These are phyloP conservation scores for Apis mellifera DNA, from an alignment of 1,140 invertebrate genomes.

Conservation along the genomic window DNA sequence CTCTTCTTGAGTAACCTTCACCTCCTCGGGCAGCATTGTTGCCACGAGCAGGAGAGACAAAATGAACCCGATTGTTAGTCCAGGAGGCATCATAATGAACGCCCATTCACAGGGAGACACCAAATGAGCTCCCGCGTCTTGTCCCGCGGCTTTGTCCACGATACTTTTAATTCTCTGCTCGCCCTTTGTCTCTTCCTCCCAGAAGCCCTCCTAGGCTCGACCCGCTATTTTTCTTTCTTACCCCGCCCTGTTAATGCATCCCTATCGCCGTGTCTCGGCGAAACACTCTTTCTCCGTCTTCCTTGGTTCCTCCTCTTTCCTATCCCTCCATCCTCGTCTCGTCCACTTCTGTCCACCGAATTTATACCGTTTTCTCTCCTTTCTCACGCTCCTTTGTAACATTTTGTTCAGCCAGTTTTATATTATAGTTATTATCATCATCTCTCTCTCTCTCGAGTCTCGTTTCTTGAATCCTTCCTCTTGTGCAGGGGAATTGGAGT, in stretches of 20 bases:
- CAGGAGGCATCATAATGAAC: constrained; percentile 77
- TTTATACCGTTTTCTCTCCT: neutral
- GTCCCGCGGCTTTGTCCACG: constrained; percentile 76
- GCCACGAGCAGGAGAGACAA: constrained; percentile 76
- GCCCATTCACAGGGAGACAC: constrained; percentile 76
- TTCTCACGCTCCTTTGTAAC: neutral
- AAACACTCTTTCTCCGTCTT: neutral
- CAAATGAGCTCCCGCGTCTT: constrained; percentile 79
- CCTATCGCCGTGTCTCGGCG: neutral
- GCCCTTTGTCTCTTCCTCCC: constrained; percentile 64
- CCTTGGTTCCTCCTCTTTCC: no score
- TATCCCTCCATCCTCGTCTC: neutral
- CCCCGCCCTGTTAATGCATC: constrained; percentile 30
- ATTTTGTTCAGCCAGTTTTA: no score
- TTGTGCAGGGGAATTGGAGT: no score
- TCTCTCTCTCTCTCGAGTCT: no score
- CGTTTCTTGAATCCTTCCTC: no score
- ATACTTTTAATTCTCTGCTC: constrained; percentile 79
- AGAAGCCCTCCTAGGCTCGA: constrained; percentile 42
- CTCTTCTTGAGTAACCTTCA: constrained; percentile 34
- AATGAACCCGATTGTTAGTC: constrained; percentile 77
- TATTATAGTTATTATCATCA: no score
- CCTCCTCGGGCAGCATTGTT: constrained; percentile 69
- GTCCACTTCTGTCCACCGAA: neutral
- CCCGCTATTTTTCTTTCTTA: constrained; percentile 48